These are phyloP conservation scores for Rhabdomys pumilio DNA, from an alignment of 2,797 vertebrate species.

Conservation along the genomic window DNA sequence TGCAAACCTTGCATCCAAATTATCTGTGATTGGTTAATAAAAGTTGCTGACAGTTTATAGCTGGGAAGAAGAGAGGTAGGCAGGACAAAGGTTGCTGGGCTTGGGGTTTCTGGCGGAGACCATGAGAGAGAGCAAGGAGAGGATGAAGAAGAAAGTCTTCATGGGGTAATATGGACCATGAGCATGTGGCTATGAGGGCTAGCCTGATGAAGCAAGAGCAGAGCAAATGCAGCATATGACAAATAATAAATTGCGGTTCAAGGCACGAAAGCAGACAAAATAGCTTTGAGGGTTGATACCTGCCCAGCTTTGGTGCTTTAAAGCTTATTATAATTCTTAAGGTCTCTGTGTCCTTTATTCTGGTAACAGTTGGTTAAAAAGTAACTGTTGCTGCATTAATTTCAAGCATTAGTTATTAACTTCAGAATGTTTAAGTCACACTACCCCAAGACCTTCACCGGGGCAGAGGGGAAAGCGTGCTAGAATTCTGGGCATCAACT, in stretches of 20 bases:
- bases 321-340: not conserved
- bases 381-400: not conserved
- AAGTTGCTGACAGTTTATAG: not conserved
- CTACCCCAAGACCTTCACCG: accelerated
- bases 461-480: accelerated
- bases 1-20: not conserved
- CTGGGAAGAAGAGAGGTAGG: not conserved
- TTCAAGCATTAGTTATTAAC: not conserved
- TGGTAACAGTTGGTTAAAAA: not conserved
- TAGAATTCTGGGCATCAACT: not conserved
- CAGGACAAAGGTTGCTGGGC: not conserved
- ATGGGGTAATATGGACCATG: not conserved
- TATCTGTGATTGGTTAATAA: not conserved
- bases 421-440: not conserved
- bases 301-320: not conserved
- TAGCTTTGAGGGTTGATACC: not conserved
- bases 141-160: not conserved
- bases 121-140: not conserved
- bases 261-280: not conserved
- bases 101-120: not conserved
- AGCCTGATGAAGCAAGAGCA: not conserved
- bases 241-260: not conserved
- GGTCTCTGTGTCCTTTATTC: not conserved
- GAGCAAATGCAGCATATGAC: not conserved
- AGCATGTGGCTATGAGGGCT: not conserved